Evolutionary conservation across 2,113 vertebrate species (phyloP), one percentile per base, ranked within the genome.

Genomic region (Seriola rivoliana): DNA sequence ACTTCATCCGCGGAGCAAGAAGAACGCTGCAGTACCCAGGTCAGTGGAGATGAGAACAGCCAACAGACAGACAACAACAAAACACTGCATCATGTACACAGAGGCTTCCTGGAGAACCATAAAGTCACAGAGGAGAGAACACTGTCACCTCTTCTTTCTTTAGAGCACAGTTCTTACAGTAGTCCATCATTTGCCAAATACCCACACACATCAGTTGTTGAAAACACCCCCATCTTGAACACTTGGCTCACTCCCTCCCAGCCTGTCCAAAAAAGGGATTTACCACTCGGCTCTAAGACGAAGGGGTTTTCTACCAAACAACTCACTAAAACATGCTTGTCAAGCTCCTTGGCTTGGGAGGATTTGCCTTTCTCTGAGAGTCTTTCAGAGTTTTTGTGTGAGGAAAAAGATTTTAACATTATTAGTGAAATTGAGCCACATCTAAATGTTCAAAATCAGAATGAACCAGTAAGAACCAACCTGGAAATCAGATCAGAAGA

Each of bases 1-100:
- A 93, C 92, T 3, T 94, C 92, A 17, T 94, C 93, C 21, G 91
- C 92, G 38, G 93, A 94, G 80, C 90, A 93, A 77, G 93, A 93
- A 21, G 87, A 90, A 68, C 44, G 38, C 58, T 50, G 36, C 48
- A 60, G 65, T n/a, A 50, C 34, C 32, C 75, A 81, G 73, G 84
- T 69, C 4, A 54, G 67, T 63, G 58, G 32, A 52, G 48, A 75
- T 25, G 84, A 89, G 4, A 62, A 17, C 40, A 64, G 48, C 75
- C 74, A 42, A 67, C 72, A 58, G 21, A 64, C 17, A 5, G 62
- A 32, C 58, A 62, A 71, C 46, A 66, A 38, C 10, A 42, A 38
- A 68, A 36, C 54, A 25, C 25, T 12, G 13, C 25, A 7, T 44
- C 17, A 2, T 36, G 2, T 29, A 9, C 66, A 8, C 23, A 87